Evolutionary conservation across 2,888 invertebrate species (phyloP), one percentile per base, ranked within the genome.

Genomic region (Orchesella flavescens): DNA sequence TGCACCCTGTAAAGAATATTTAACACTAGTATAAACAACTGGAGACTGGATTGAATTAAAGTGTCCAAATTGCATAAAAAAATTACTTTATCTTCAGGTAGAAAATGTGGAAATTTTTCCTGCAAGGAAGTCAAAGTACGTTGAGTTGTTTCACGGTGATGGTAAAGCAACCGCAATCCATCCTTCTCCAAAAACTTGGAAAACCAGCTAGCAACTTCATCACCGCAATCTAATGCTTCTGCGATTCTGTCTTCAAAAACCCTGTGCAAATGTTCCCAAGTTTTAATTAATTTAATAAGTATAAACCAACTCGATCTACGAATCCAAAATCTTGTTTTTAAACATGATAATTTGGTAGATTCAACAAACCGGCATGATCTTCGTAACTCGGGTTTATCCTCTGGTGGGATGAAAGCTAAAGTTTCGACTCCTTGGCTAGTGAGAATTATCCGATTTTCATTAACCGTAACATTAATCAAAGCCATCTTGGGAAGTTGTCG

Each of bases 121-220:
- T 87, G 86, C 21, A 86, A 46, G 9, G 83, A 59, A 10, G 75
- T 84, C 71, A 88, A 43, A 1, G 49, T 17, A 21, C 88, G 71
- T 63, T 87, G 87, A 9, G 88, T 86, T 24, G 69, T 68, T 9
- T 85, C 83, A 7, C 53, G 4, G 12, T 78, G 49, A 71, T 88
- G 87, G 46, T 76, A 86, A 12, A 84, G 71, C 3, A 88, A 72
- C 24, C 88, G 84, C 4, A 87, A 75, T 15, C 87, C 87, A 23
- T 80, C 83, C 59, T 86, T 86, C 21, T 84, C 84, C 13, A 87
- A 59, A 74, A 87, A 87, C 0, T 69, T 78, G 49, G 89, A 89
- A 61, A 92, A 86, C 92, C 92, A 92, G n/a, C 89, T 88, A 1
- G 90, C 89, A 9, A 89, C 90, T 53, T 89, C 89, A 43, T 90